A percentile compares a stretch with the other conserved stretches of the same genome.
Evolutionary conservation across 1,140 invertebrate genomes (phyloP).

Genomic region (Ctenoplectra terminalis): DNA sequence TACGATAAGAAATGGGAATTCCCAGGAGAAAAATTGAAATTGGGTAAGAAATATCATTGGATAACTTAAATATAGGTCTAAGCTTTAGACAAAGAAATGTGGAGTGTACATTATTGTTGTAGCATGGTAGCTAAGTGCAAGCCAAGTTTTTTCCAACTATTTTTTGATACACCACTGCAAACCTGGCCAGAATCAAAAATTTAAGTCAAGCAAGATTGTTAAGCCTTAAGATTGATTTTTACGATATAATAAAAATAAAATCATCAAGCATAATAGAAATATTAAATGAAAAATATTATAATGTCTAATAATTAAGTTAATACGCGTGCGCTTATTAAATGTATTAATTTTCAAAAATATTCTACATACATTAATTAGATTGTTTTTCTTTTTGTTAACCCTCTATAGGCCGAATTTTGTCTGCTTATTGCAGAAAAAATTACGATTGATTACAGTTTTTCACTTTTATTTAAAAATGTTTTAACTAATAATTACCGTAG

Average conservation of each 20-base stretch:
- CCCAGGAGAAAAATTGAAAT: constrained; percentile 90
- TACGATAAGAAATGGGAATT: constrained; percentile 96
- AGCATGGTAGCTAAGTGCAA: background rate
- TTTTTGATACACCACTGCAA: background rate
- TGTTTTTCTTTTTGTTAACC: background rate
- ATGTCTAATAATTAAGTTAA: background rate
- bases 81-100: background rate
- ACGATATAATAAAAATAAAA: background rate
- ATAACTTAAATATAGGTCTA: background rate
- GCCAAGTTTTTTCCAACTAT: background rate
- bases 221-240: background rate
- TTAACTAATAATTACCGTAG: too few species aligned
- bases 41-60: constrained; percentile 84
- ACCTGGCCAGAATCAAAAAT: background rate
- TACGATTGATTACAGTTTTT: too few species aligned
- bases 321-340: background rate
- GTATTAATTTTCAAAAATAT: background rate
- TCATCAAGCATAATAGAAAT: too few species aligned
- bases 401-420: too few species aligned
- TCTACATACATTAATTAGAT: background rate
- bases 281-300: background rate
- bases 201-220: background rate
- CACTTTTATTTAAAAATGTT: too few species aligned
- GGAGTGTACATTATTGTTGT: background rate
- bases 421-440: too few species aligned